A percentile compares a stretch with the other conserved stretches of the same genome.
Evolutionary conservation across 1,140 invertebrate genomes (phyloP).

Genomic region (Eufriesea mexicana): DNA sequence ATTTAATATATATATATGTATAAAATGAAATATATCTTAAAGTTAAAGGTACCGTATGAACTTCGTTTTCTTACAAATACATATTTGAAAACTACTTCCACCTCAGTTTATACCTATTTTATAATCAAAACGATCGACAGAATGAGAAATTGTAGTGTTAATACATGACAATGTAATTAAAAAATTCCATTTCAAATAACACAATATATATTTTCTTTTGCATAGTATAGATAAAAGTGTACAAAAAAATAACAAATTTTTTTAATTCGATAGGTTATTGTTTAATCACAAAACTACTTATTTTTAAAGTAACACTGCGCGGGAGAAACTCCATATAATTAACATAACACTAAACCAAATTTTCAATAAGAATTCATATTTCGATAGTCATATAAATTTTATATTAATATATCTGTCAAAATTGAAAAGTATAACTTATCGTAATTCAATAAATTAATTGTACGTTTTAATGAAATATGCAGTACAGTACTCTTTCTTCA

Average conservation of each 20-base stretch:
- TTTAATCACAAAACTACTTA: not conserved
- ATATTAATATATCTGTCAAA: not conserved
- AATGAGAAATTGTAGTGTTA: not conserved
- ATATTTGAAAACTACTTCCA: not conserved
- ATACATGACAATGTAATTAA: not conserved
- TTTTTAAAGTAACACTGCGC: conserved; percentile 29
- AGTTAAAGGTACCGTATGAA: not conserved
- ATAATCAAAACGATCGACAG: not conserved
- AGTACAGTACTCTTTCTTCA: too few relatives aligned
- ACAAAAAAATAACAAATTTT: not conserved
- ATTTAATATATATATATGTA: not conserved
- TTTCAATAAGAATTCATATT: not conserved
- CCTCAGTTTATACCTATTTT: not conserved
- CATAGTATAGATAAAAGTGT: not conserved
- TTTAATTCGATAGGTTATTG: not conserved
- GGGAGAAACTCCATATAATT: not conserved
- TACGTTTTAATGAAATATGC: not conserved
- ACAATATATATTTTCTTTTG: not conserved
- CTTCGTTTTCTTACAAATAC: not conserved
- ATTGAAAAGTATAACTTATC: not conserved
- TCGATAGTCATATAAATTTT: not conserved
- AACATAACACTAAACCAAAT: not conserved
- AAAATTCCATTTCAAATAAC: not conserved
- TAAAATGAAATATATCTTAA: not conserved
- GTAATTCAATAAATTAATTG: not conserved